Base-by-base conservation (phyloP, 2,888 invertebrate genomes). In the Phymatocera aterrima region DNA sequence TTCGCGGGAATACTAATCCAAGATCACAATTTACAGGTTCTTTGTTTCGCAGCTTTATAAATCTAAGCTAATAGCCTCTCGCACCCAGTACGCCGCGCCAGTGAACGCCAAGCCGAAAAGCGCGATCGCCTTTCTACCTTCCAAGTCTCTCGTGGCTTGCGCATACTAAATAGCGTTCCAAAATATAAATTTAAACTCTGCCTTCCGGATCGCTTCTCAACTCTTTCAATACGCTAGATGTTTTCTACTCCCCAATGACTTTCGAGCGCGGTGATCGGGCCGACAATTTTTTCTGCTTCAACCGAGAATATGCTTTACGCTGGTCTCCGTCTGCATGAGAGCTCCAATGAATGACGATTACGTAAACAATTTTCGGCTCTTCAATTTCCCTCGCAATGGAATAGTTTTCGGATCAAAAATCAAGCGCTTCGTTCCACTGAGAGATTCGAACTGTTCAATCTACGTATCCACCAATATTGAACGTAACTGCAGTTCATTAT, bases 31-130 rank as follows among this genome's bases (percentile, higher is more conserved):
- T 88, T 88, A 88, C 88, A 87, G 87, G 85, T 89, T 88, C 88
- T 89, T 89, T 88, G 89, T 89, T 89, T 89, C 86, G 85, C 83
- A 83, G 87, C 87, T 88, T 89, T 89, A 89, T 87, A 88, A 88
- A 88, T 88, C 88, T 75, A 60, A 75, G 75, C 40, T 75, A 75
- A 75, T 75, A 75, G 75, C 75, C 75, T 75, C n/a, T n/a, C 75
- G 40, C 75, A 57, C 31, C 75, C n/a, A n/a, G n/a, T n/a, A n/a
- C n/a, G n/a, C 72, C 51, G 43, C 37, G 51, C 34, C 72, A n/a
- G 28, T 51, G 72, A 72, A 51, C 72, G 48, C 57, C 40, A 34
- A 75, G 75, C 75, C 75, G 57, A 75, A 57, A 75, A 75, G 24
- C 60, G 75, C 60, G 75, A 75, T 75, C 57, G 57, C 75, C 57